Evolutionary conservation across 2,113 vertebrate species (phyloP).

Genomic region (Bombycilla garrulus): DNA sequence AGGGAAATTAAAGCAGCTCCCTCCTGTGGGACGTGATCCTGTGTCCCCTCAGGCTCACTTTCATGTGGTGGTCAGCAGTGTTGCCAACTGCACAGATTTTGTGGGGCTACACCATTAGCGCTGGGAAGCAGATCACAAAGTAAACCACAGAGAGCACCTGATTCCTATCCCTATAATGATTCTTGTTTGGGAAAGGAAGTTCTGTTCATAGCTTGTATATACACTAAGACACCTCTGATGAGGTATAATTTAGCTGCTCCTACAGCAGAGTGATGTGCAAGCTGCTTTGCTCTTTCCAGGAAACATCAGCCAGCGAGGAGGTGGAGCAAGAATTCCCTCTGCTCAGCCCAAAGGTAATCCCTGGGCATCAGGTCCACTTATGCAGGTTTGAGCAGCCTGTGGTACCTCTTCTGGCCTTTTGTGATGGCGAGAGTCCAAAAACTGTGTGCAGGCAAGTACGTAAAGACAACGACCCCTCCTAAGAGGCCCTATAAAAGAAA

Average conservation of each 20-base stretch:
- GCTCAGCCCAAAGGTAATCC: not conserved
- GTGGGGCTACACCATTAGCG: not conserved
- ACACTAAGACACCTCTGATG: not conserved
- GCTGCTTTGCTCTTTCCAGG: not conserved
- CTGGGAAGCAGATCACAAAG: not conserved
- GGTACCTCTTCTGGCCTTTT: not conserved
- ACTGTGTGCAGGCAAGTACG: not conserved
- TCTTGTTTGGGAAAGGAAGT: not conserved
- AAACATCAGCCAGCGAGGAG: not conserved
- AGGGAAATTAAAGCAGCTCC: not conserved
- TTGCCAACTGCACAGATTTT: fast-evolving
- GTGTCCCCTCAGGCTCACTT: not conserved
- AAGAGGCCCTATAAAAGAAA: not conserved
- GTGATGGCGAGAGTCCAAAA: not conserved
- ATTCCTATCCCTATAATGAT: not conserved
- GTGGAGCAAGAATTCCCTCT: not conserved
- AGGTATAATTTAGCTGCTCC: not conserved
- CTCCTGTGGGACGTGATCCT: not conserved
- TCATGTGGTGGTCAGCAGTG: not conserved
- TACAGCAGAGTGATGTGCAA: not conserved
- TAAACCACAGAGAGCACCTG: not conserved
- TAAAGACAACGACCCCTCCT: not conserved
- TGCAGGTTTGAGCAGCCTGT: not conserved
- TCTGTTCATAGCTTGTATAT: not conserved
- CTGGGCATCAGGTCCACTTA: not conserved